Base-by-base conservation (phyloP, 2,797 vertebrate species). In the Hybognathus amarus region DNA sequence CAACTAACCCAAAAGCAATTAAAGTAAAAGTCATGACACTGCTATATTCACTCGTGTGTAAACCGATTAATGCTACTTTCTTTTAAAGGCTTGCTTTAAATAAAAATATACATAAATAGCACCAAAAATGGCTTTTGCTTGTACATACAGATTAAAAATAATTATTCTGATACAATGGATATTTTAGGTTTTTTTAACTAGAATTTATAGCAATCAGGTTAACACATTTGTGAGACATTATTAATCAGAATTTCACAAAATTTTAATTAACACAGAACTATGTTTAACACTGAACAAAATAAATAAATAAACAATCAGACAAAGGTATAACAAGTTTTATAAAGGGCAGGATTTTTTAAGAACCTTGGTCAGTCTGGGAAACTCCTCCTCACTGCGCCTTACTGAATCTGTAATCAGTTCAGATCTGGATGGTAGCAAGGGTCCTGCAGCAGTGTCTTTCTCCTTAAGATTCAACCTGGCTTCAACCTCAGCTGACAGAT, bases 321-420 rank as follows among this genome's bases (percentile, higher is more conserved):
- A 52, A 3, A 22, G 79, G 50, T 20, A 22, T 33, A 73, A 33
- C 1, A 50, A 71, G 9, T 6, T 10, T 17, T 30, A 66, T n/a
- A 6, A 71, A 45, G 20, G 4, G 17, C 6, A 27, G 27, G 6
- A 56, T 68, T 45, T 69, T 27, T 42, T 18, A 22, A 75, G 18
- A 11, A 97, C 97, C 94, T 96, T 95, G 67, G 96, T 96, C 74
- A 99, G 93, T 1, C 94, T 90, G 50, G 95, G 92, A 77, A 96
- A 88, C 81, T 96, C 95, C 30, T 94, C 94, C 4, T 93, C 92
- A 1, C 68, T 47, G 59, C 92, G 91, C 15, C 87, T 84, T 61
- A 59, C 61, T 70, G 74, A 22, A 66, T 93, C 91, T 67, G 87
- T 47, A 80, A 33, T 61, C 42, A 27, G 13, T 78, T 78, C 82